Evolutionary conservation across 2,113 vertebrate species (phyloP), one percentile per base, ranked within the genome.

Genomic region (Triplophysa rosa): DNA sequence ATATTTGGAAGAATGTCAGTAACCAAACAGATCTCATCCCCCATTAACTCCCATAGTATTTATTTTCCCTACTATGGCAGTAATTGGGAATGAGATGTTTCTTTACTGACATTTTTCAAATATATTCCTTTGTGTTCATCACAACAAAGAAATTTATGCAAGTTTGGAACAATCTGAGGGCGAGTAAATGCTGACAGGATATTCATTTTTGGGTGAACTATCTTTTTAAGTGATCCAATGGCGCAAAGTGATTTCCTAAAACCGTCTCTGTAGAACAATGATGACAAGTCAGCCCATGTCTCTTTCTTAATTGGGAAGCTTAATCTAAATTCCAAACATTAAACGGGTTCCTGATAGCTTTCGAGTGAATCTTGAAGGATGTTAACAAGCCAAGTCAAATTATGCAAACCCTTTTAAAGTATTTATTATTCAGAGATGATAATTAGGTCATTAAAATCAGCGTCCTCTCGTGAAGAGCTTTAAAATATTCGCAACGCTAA

Each of bases 361-460:
- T 79, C 10, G 49, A 58, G 14, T 26, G 1, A 59, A 45, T 72
- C 16, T 40, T 66, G 26, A 79, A 52, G 1, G 8, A 11, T 26
- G 40, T 62, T 75, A 79, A 75, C 61, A 54, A 19, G 8, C 26
- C 4, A 12, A 49, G 24, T 49, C 59, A 54, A 73, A 73, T 62
- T 73, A 73, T 67, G 40, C 12, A 73, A 67, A 82, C 61, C n/a
- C 42, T 23, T 47, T 40, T 42, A 62, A 54, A 74, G 59, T 71
- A 79, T 64, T 67, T 17, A 80, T 80, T 69, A 63, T 63, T 67
- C 54, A 64, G 13, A 26, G 21, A 8, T 54, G 67, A 69, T 78
- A 73, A 78, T 73, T 82, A 71, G 76, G 19, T 54, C 47, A 47
- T 71, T 73, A 73, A 26, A 82, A 71, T 78, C 52, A 61, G 26